Percentiles rank a stretch among this genome's conserved stretches.
phyloP scores from a whole-genome alignment of 2,113 vertebrate species.

The Penelope pileata region DNA sequence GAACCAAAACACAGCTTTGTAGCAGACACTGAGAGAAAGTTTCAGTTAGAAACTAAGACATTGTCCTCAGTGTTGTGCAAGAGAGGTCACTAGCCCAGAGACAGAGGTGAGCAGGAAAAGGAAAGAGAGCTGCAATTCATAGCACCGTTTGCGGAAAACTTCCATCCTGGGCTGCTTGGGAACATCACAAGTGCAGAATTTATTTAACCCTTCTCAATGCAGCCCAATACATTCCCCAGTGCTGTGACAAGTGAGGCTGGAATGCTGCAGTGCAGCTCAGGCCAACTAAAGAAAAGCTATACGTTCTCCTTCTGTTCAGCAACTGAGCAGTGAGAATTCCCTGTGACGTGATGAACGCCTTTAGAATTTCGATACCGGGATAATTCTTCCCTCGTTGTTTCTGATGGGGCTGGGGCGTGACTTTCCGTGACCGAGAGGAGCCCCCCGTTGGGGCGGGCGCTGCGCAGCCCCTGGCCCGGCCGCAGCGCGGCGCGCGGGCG shows the following conservation, averaged over 20 bases:
- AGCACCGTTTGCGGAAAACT: not conserved
- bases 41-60: too few species aligned
- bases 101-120: not conserved
- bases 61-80: too few species aligned
- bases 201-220: not conserved
- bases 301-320: not conserved
- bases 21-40: too few species aligned
- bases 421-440: not conserved
- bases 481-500: too few species aligned
- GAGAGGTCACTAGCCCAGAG: not conserved
- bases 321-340: not conserved
- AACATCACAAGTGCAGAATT: not conserved
- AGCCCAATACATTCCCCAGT: not conserved
- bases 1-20: too few species aligned
- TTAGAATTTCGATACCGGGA: not conserved
- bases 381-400: not conserved
- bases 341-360: not conserved
- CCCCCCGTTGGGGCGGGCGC: too few species aligned
- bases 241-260: not conserved
- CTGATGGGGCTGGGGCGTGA: not conserved
- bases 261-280: not conserved
- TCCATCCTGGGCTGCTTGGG: not conserved
- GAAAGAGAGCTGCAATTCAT: not conserved
- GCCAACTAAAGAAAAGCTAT: not conserved
- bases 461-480: too few species aligned